Base-by-base conservation (phyloP, 1,140 invertebrate species). In the Berghia stephanieae region DNA sequence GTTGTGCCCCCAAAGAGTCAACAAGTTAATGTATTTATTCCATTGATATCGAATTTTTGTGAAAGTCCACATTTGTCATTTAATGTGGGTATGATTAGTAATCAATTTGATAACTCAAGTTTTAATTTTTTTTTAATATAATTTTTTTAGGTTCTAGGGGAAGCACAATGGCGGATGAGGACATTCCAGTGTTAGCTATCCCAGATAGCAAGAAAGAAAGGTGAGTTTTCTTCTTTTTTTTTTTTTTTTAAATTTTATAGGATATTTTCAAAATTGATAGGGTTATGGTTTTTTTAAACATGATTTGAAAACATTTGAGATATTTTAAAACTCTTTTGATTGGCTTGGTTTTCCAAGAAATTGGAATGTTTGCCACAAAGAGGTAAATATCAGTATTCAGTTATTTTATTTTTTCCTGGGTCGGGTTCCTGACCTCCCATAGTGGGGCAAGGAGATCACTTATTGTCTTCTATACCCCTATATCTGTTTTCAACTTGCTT, bases 201-300 rank as follows among this genome's bases (percentile, higher is more conserved):
- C 49, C 70, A 24, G 70, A 73, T 6, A 3, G 34, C 24, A 73
- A 73, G 31, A 52, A 34, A n/a, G 49, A 73, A 27, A 73, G 70
- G 70, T 73, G 21, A 38, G 40, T 55, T 73, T 73, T 44, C 34
- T 70, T 10, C 68, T 44, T 44, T 13, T 10, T 43, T 18, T 21
- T 70, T 70, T 10, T 18, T 6, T 8, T 13, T 3, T 18, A 46
- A 21, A 43, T 8, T 40, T 42, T 43, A 67, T 43, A 4, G 13
- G 16, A n/a, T n/a, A n/a, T n/a, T n/a, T n/a, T n/a, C n/a, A n/a
- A n/a, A n/a, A n/a, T n/a, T n/a, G n/a, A n/a, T n/a, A n/a, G n/a
- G n/a, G n/a, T n/a, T n/a, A n/a, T n/a, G n/a, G n/a, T n/a, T n/a
- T n/a, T n/a, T n/a, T 43, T 40, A 18, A 70, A 18, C 27, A 24